Evolutionary conservation across 2,797 vertebrate genomes (phyloP).

Genomic region (Spheniscus humboldti): DNA sequence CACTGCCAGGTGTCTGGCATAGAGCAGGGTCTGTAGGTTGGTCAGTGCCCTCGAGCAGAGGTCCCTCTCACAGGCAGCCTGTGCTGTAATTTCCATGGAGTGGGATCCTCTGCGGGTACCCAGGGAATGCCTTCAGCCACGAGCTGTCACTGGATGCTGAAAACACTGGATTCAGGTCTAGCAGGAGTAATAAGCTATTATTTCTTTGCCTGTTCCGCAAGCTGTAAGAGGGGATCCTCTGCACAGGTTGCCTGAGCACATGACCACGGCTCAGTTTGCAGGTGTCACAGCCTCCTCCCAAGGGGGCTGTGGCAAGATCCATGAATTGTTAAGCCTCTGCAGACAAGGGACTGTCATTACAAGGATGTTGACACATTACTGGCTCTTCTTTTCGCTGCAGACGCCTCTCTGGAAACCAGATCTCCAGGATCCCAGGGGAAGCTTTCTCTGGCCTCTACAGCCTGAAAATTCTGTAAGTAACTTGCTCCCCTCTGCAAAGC

Average conservation of each 20-base stretch:
- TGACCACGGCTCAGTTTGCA: background rate
- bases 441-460: constrained; percentile 89
- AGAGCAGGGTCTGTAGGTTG: background rate
- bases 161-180: background rate
- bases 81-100: background rate
- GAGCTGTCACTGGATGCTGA: background rate
- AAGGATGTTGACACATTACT: background rate
- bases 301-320: background rate
- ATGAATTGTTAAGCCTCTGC: background rate
- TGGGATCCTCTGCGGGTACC: background rate
- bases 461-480: constrained; percentile 94
- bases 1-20: background rate
- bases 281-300: background rate
- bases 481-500: background rate
- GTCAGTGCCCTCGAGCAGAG: background rate
- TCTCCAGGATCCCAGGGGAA: constrained; percentile 85
- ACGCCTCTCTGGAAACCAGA: constrained; percentile 93
- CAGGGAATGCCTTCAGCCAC: background rate
- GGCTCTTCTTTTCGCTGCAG: constrained; percentile 70
- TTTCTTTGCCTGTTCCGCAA: background rate
- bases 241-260: background rate
- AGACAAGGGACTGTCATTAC: background rate
- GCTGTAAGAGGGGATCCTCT: background rate
- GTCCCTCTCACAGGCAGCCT: background rate
- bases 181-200: background rate